Percentiles rank a stretch among this genome's conserved stretches.
Conservation (phyloP, 1,140 invertebrate species). For the Mercenaria mercenaria region DNA sequence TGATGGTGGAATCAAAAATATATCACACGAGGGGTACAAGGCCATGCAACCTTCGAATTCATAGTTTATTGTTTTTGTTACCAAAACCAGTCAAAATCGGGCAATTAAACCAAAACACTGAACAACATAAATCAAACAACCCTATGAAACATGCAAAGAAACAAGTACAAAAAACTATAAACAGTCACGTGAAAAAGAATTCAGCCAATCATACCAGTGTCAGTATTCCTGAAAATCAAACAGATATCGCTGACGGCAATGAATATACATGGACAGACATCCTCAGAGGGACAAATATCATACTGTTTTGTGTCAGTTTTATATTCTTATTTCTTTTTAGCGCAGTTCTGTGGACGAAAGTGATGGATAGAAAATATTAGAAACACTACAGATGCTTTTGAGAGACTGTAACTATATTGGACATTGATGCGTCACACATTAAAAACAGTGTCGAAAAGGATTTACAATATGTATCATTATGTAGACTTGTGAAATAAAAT, state of each 20-base stretch:
- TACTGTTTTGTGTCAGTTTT: neutral
- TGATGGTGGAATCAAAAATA: conserved; percentile 26
- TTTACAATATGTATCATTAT: no score
- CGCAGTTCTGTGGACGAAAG: neutral
- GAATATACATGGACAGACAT: neutral
- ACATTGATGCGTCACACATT: no score
- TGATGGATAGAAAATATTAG: neutral
- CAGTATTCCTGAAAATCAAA: neutral
- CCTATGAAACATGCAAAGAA: neutral
- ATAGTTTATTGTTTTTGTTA: neutral
- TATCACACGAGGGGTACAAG: neutral
- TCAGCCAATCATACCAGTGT: neutral
- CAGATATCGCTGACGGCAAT: neutral
- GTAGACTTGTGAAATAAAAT: no score
- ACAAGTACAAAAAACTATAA: neutral
- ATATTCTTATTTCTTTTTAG: neutral
- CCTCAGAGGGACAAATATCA: neutral
- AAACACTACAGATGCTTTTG: no score
- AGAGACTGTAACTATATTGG: no score
- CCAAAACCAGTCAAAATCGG: neutral
- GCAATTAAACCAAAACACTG: neutral
- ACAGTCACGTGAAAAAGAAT: neutral
- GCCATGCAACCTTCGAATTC: neutral
- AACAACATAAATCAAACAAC: neutral
- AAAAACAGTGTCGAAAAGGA: no score